Evolutionary conservation across 2,113 vertebrate species (phyloP).

Genomic region (Tenebrosternarchus preto): DNA sequence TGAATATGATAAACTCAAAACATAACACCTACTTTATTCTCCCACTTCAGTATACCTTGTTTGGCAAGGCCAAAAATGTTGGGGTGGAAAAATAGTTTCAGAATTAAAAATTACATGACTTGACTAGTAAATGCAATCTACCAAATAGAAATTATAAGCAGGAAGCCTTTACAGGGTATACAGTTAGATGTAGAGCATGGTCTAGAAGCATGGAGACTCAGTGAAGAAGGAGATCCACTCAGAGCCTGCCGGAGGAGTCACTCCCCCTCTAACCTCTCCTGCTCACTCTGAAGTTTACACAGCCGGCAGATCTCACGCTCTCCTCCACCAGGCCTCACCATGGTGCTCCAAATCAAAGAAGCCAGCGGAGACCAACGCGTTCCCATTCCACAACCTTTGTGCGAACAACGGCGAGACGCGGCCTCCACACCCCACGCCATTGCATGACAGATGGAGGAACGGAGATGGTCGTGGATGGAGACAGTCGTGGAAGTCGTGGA

Average conservation of each 20-base stretch:
- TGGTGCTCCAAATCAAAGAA: conserved; percentile 38
- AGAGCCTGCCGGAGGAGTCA: background rate
- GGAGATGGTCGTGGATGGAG: background rate
- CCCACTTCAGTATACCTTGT: background rate
- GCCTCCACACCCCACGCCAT: conserved; percentile 12
- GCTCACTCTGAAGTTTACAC: conserved; percentile 44
- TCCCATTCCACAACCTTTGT: conserved; percentile 8
- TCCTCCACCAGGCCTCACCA: conserved; percentile 26
- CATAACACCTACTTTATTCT: background rate
- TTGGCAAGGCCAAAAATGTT: background rate
- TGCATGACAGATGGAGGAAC: conserved; percentile 3
- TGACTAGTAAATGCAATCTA: no score
- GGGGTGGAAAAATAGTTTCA: no score
- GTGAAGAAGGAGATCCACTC: background rate
- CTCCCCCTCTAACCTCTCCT: conserved; percentile 8
- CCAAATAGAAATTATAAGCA: no score
- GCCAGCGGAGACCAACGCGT: conserved; percentile 41
- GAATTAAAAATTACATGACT: no score
- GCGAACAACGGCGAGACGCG: conserved; percentile 20
- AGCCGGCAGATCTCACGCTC: conserved; percentile 44
- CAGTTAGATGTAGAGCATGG: background rate
- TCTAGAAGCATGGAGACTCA: background rate
- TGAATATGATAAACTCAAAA: no score
- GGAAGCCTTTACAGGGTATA: background rate
- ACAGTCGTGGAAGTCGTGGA: no score